Conservation (phyloP, 2,797 vertebrate species). For the Tarsius wallacei region DNA sequence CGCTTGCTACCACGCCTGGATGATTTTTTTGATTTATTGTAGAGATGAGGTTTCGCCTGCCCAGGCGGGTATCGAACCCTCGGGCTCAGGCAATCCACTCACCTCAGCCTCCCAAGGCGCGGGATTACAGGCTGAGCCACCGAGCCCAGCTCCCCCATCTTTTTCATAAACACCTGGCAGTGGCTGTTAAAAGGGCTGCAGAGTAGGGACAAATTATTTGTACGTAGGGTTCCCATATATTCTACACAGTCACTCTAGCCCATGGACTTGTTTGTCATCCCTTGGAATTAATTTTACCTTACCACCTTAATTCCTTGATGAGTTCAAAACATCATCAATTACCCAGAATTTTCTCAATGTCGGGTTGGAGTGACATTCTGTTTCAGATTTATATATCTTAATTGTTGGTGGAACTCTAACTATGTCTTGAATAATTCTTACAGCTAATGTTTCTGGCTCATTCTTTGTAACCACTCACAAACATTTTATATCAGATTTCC, state of each 20-base stretch:
- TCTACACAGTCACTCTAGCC: neutral
- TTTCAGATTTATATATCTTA: neutral
- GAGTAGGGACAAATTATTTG: neutral
- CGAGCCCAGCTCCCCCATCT: too few relatives aligned
- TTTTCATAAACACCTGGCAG: neutral
- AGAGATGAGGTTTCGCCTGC: too few relatives aligned
- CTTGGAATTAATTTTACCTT: neutral
- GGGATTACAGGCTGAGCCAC: too few relatives aligned
- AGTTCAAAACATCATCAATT: neutral
- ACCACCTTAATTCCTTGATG: neutral
- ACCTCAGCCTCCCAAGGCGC: too few relatives aligned
- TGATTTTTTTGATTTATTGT: too few relatives aligned
- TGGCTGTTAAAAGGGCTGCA: neutral
- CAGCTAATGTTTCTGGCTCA: neutral
- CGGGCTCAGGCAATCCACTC: too few relatives aligned
- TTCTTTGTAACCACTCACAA: neutral
- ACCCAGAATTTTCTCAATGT: neutral
- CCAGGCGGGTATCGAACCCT: too few relatives aligned
- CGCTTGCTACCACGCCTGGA: too few relatives aligned
- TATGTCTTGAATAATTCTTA: conserved; percentile 7
- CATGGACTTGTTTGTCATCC: accelerated
- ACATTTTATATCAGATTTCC: neutral
- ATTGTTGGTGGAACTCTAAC: neutral
- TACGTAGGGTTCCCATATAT: neutral
- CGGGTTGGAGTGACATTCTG: neutral